Percentiles rank a stretch among this genome's conserved stretches.
Evolutionary conservation across 2,797 vertebrate genomes (phyloP).

Genomic region (Hephaestus fuliginosus): DNA sequence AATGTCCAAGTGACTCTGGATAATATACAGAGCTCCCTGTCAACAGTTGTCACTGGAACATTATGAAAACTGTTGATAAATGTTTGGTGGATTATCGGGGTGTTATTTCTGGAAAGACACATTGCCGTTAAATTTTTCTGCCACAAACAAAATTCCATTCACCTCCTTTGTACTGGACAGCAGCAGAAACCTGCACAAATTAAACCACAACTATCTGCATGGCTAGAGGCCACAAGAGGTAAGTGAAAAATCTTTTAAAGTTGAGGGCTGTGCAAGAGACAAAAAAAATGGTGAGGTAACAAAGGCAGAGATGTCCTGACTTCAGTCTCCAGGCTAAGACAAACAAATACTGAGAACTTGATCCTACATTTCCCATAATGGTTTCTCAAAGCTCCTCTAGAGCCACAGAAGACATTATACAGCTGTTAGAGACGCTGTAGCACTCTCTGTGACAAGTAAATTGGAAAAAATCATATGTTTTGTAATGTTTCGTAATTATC

Average conservation of each 20-base stretch:
- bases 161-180: background rate
- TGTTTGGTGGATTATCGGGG: background rate
- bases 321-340: background rate
- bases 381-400: background rate
- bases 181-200: background rate
- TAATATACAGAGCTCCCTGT: background rate
- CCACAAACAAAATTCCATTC: background rate
- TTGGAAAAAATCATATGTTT: background rate
- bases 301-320: background rate
- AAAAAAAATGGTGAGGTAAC: background rate
- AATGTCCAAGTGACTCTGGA: background rate
- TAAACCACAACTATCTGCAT: background rate
- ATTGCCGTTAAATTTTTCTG: background rate
- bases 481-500: constrained; percentile 3
- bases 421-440: background rate
- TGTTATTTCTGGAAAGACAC: background rate
- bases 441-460: background rate
- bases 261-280: background rate
- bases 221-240: background rate
- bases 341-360: background rate
- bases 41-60: background rate
- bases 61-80: background rate
- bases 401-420: background rate
- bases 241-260: constrained; percentile 3
- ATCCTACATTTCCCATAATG: background rate